These are phyloP conservation scores for Acrocephalus kingi DNA, from an alignment of 2,113 vertebrate genomes.

Conservation along the genomic window DNA sequence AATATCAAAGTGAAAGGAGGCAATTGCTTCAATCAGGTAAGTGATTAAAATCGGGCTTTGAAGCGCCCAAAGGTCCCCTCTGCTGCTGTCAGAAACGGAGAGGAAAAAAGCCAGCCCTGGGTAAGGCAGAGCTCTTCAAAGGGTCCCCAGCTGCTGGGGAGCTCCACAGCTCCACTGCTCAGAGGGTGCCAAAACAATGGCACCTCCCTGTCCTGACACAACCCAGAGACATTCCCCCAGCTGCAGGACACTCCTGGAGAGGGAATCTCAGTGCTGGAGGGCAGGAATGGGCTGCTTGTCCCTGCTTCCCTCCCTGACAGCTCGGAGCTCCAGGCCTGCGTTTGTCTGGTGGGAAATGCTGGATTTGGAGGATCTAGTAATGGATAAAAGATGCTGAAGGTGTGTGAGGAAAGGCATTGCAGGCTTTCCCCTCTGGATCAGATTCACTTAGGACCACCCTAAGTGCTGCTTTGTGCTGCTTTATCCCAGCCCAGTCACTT, in stretches of 20 bases:
- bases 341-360: background rate
- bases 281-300: background rate
- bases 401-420: background rate
- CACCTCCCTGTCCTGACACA: background rate
- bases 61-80: background rate
- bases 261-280: rapidly evolving
- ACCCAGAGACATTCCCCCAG: no score
- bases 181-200: rapidly evolving
- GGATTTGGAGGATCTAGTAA: background rate
- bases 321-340: rapidly evolving
- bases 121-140: background rate
- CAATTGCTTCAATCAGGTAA: background rate
- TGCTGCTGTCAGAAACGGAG: background rate
- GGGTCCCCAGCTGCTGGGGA: background rate
- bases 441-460: background rate
- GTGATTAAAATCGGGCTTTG: slow-evolving; percentile 35
- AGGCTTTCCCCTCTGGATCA: background rate
- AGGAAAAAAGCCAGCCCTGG: background rate
- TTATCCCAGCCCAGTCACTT: background rate
- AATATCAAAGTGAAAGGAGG: slow-evolving; percentile 19
- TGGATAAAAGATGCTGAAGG: background rate
- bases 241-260: background rate
- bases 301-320: no score
- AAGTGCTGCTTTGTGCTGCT: background rate
- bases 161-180: background rate